Evolutionary conservation across 2,797 vertebrate species (phyloP), one percentile per base, ranked within the genome.

Genomic region (Setipinna tenuifilis): DNA sequence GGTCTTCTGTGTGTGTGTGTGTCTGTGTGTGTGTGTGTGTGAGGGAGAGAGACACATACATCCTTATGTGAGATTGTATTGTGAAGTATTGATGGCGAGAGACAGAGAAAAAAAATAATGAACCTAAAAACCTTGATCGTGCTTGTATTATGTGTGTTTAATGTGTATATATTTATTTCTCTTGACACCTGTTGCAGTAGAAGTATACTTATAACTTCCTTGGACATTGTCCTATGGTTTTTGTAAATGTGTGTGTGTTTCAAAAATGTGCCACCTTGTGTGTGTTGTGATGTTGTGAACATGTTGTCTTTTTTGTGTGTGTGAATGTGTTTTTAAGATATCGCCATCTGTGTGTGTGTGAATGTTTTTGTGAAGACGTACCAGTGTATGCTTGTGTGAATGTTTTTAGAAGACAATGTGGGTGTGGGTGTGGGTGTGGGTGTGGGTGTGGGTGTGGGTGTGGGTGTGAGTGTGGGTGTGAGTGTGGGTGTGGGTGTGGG

Each of bases 371-470:
- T 14, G 35, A 81, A 21, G 19, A 1, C 19, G 16, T 46, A 14
- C 25, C 57, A n/a, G 31, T 54, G 59, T 68, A 59, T 80, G 82
- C 46, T 17, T 21, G 57, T 59, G 25, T 82, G 14, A 31, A 41
- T 41, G 35, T 41, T 41, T 41, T 41, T 41, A 41, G 35, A 41
- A 41, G 35, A 41, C 35, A 41, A 5, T 5, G 21, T 78, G 80
- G 16, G n/a, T 85, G 57, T 50, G 48, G 85, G 82, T 50, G 44
- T 85, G 23, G n/a, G 44, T 65, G 44, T 21, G 21, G 28, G 50
- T 82, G 71, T 71, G 82, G 28, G 7, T 71, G 68, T 81, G 71
- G 35, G 82, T 48, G 48, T 25, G 28, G 28, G 54, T 68, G 83
- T 44, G 21, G 28, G 75, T 58, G 58, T 3, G 83, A 21, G 48